These are phyloP conservation scores for Baccha elongata DNA, from an alignment of 2,888 invertebrate genomes.

Conservation along the genomic window DNA sequence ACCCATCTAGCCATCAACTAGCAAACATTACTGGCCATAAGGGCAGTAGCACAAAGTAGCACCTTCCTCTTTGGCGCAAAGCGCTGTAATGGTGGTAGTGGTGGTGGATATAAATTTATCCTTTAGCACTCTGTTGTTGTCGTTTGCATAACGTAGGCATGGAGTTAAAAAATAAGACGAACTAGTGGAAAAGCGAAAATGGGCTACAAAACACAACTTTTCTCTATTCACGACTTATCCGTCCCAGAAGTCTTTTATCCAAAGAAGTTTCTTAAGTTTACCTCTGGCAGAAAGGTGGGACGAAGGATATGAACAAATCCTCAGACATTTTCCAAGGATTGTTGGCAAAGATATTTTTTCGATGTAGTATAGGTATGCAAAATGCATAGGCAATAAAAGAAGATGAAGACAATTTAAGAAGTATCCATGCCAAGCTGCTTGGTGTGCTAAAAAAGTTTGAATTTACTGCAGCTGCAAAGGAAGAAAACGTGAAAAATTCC, in stretches of 20 bases:
- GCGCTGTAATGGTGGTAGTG: too few relatives aligned
- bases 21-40: conserved; percentile 31
- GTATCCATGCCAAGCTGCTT: neutral
- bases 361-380: neutral
- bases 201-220: conserved; percentile 8
- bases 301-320: conserved; percentile 14
- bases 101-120: neutral
- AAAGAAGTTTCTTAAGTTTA: conserved; percentile 12
- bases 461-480: neutral
- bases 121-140: neutral
- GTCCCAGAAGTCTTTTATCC: conserved; percentile 3
- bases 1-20: conserved; percentile 17
- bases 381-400: conserved; percentile 1
- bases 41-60: conserved; percentile 22
- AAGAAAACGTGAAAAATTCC: conserved; percentile 4
- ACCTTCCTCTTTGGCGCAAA: neutral
- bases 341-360: neutral
- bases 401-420: conserved; percentile 16
- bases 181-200: neutral
- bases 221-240: conserved; percentile 7
- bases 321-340: conserved; percentile 15
- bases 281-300: neutral
- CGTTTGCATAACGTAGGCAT: conserved; percentile 3
- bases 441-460: neutral
- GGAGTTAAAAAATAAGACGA: neutral